Conservation (phyloP, 2,113 vertebrate genomes). For the Melozone crissalis region DNA sequence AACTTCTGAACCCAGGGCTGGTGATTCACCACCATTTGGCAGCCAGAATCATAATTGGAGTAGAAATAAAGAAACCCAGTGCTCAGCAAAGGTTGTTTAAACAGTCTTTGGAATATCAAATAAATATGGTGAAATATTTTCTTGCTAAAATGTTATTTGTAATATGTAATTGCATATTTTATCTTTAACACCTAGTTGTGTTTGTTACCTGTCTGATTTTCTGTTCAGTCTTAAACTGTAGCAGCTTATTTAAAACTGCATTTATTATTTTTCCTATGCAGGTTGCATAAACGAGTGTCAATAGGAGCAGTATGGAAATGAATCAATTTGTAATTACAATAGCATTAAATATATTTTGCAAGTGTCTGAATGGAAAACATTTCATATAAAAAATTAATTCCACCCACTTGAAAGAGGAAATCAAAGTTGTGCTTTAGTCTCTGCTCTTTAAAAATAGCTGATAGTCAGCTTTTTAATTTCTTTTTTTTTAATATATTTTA, state of each 20-base stretch:
- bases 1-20: not conserved
- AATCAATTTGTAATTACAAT: conserved; percentile 38
- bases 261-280: not conserved
- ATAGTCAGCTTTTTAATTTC: not conserved
- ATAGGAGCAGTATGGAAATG: conserved; percentile 3
- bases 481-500: not conserved
- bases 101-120: not conserved
- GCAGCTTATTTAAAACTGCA: conserved; percentile 9
- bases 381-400: conserved; percentile 46
- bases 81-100: not conserved
- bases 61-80: not conserved
- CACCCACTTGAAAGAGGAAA: conserved; percentile 39
- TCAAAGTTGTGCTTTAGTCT: not conserved
- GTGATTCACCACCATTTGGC: not conserved
- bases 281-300: conserved; percentile 12
- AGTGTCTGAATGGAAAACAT: conserved; percentile 14
- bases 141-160: not conserved
- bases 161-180: not conserved
- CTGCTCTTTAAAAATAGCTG: conserved; percentile 27
- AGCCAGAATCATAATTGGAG: not conserved
- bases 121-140: not conserved
- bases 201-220: not conserved
- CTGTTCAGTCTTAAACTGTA: not conserved
- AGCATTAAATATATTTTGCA: conserved; percentile 29
- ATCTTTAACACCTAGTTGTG: not conserved